Evolutionary conservation across 2,888 invertebrate species (phyloP).

Genomic region (Sinohyriopsis cumingii): DNA sequence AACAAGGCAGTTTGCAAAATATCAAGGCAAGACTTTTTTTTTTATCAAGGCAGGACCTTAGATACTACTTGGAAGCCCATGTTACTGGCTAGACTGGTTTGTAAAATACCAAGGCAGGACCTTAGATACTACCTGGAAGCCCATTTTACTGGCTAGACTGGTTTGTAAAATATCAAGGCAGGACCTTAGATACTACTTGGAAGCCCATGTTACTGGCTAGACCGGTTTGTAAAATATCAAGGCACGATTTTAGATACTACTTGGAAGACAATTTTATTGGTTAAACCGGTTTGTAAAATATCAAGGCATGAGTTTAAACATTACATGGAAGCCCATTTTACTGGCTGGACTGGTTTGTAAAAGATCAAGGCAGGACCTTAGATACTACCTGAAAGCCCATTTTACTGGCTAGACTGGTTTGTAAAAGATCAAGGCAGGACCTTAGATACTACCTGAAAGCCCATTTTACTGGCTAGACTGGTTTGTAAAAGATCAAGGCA

Average conservation of each 20-base stretch:
- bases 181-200: too few relatives aligned
- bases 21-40: too few relatives aligned
- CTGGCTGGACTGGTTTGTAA: slow-evolving; percentile 8
- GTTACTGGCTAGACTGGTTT: slow-evolving; percentile 6
- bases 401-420: slow-evolving; percentile 7
- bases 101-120: slow-evolving; percentile 2
- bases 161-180: too few relatives aligned
- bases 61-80: background rate
- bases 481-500: too few relatives aligned
- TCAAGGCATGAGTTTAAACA: background rate
- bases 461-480: too few relatives aligned
- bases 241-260: background rate
- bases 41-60: too few relatives aligned
- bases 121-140: background rate
- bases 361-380: background rate
- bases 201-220: slow-evolving; percentile 1
- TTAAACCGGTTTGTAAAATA: slow-evolving; percentile 8
- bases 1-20: background rate
- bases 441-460: background rate
- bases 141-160: too few relatives aligned
- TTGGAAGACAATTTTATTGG: background rate
- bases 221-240: slow-evolving; percentile 7
- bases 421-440: slow-evolving; percentile 3
- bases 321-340: background rate
- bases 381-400: background rate